These are phyloP conservation scores for Drosophila persimilis DNA, from an alignment of 1,140 invertebrate species.

Conservation along the genomic window DNA sequence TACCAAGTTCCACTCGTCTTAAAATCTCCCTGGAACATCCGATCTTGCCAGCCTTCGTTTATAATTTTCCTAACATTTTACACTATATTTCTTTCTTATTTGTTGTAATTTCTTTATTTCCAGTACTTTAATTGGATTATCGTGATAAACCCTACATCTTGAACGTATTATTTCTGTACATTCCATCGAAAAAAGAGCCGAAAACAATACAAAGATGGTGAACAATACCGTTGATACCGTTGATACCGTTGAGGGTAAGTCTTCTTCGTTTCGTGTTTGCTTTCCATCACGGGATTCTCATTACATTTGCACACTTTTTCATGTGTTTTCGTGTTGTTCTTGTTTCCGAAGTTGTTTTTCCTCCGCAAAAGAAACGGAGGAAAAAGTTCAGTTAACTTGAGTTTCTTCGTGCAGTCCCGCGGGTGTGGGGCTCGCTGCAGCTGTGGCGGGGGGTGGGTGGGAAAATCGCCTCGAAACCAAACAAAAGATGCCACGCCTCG, in stretches of 20 bases:
- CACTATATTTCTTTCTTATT: not conserved
- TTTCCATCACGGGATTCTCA: no score
- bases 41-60: not conserved
- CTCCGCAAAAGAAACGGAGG: constrained; percentile 3
- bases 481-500: constrained; percentile 57
- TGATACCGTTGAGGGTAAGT: constrained; percentile 54
- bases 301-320: not conserved
- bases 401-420: constrained; percentile 12
- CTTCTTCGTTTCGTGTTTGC: not conserved
- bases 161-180: not conserved
- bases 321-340: constrained; percentile 1
- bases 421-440: not conserved
- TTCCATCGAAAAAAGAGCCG: constrained; percentile 10
- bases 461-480: constrained; percentile 10
- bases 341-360: constrained; percentile 12
- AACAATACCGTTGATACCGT: constrained; percentile 45
- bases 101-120: not conserved
- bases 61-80: not conserved
- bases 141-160: not conserved
- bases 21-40: not conserved
- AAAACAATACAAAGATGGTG: constrained; percentile 37
- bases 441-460: no score
- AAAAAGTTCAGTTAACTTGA: constrained; percentile 31
- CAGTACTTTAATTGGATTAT: constrained; percentile 1
- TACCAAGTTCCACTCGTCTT: no score